A percentile compares a stretch with the other conserved stretches of the same genome.
Conservation (phyloP, 2,113 vertebrate genomes). For the Lonchura striata region DNA sequence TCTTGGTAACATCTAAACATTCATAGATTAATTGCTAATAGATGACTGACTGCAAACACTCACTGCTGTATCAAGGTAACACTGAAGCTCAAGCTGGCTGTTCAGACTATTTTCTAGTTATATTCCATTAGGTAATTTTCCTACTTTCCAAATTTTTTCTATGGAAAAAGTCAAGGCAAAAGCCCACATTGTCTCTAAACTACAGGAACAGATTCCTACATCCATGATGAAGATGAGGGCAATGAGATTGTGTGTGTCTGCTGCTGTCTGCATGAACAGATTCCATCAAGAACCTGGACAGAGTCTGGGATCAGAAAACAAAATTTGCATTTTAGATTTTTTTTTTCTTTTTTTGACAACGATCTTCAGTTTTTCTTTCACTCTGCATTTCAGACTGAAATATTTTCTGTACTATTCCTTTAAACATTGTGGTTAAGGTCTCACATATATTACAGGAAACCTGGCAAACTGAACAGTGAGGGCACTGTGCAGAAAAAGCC, state of each 20-base stretch:
- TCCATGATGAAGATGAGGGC: not conserved
- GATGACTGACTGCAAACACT: not conserved
- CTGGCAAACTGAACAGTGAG: not conserved
- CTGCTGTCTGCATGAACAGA: not conserved
- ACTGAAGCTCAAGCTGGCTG: not conserved
- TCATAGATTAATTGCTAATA: not conserved
- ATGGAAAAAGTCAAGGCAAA: not conserved
- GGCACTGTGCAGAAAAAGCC: not conserved
- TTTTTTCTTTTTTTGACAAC: not conserved
- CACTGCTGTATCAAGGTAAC: not conserved
- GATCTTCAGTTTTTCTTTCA: not conserved
- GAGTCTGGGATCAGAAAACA: not conserved
- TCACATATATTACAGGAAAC: not conserved
- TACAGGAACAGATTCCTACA: not conserved
- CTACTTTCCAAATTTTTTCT: not conserved
- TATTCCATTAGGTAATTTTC: not conserved
- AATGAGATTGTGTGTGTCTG: rapidly evolving
- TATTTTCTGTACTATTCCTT: not conserved
- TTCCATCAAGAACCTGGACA: not conserved
- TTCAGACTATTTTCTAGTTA: not conserved
- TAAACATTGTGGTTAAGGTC: not conserved
- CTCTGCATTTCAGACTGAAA: not conserved
- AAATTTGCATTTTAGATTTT: not conserved
- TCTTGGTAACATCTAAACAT: not conserved
- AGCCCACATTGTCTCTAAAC: not conserved